phyloP scores from a whole-genome alignment of 2,113 vertebrate species.

The Equus przewalskii region DNA sequence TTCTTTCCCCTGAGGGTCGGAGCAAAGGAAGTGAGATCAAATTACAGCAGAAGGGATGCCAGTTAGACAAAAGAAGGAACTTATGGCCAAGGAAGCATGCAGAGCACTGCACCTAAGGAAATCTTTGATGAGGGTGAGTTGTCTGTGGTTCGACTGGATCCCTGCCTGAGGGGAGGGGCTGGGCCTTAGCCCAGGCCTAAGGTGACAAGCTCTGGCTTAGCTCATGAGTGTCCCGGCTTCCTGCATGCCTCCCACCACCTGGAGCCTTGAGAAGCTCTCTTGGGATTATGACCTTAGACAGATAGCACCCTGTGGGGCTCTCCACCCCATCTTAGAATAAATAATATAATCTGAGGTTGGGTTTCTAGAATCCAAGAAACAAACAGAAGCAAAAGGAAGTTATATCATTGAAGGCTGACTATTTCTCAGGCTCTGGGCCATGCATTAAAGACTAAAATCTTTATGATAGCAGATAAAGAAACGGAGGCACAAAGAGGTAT shows the following conservation, averaged over 20 bases:
- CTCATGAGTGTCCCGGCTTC: background rate
- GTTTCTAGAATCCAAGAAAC: background rate
- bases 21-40: conserved; percentile 78
- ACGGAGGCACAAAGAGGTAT: background rate
- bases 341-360: background rate
- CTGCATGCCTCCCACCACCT: conserved; percentile 30
- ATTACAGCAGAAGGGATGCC: conserved; percentile 63
- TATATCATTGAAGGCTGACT: background rate
- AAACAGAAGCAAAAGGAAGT: background rate
- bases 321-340: background rate
- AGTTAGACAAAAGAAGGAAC: conserved; percentile 69
- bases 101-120: background rate
- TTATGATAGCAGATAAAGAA: background rate
- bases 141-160: conserved; percentile 11
- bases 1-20: conserved; percentile 53
- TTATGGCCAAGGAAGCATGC: conserved; percentile 13
- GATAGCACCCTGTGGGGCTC: background rate
- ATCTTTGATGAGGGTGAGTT: conserved; percentile 43
- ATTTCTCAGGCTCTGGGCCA: background rate
- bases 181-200: background rate
- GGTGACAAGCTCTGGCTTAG: conserved; percentile 61
- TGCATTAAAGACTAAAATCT: background rate
- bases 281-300: background rate
- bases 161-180: conserved; percentile 4
- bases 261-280: conserved; percentile 5